Base-by-base conservation (phyloP, 2,888 invertebrate species). In the Ophioninae sp. region DNA sequence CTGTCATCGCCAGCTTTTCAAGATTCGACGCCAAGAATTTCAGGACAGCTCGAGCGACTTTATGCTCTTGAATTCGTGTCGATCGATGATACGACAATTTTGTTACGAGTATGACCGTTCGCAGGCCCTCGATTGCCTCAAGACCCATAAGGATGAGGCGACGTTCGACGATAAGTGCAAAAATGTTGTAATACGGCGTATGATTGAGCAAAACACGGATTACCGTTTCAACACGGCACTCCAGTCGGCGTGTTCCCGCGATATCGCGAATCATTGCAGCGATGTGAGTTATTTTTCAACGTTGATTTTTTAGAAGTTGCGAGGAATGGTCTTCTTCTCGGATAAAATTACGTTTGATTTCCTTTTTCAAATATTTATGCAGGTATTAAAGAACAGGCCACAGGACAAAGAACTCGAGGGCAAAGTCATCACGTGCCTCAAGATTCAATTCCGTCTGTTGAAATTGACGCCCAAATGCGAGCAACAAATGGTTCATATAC, bases 141-240 rank as follows among this genome's bases (percentile, higher is more conserved):
- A 97, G 94, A 94, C 94, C 83, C 95, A 96, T 90, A 96, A 96
- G 88, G 96, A 97, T 89, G 96, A 97, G 89, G 93, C 94, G 0
- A 95, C 95, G 23, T 98, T 98, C 93, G 97, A 97, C 91, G 95
- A 96, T 79, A 96, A 96, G 85, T 99, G 99, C 91, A 96, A 96
- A 90, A 93, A 95, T 77, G 95, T 98, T 22, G 96, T 99, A n/a
- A 94, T 97, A 0, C 96, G 97, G 90, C 95, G 98, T 87, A 96
- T 98, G 95, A 96, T 97, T 86, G 97, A 98, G 92, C 97, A 97
- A 92, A 97, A 97, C 90, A 95, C 96, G 81, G 99, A 99, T 93
- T 97, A 97, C 90, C 95, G 98, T 83, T 96, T 99, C 85, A 98
- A 99, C 93, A 97, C 97, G 3, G 95, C 96, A 30, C 94, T 99